These are phyloP conservation scores for Lydus trimaculatus DNA, from an alignment of 2,888 invertebrate species.

Conservation along the genomic window DNA sequence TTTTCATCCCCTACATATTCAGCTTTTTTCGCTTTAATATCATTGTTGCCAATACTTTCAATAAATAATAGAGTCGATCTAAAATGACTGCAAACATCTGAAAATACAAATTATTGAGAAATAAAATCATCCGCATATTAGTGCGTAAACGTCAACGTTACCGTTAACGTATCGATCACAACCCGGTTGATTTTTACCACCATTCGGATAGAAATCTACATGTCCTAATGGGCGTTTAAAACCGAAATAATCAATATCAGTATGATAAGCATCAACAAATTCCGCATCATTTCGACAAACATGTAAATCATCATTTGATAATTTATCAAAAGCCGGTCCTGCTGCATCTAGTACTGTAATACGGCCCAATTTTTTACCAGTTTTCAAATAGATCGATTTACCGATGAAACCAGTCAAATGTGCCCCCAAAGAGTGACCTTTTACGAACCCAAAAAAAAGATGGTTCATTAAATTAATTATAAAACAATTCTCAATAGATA, in stretches of 20 bases:
- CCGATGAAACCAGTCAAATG: slow-evolving; percentile 48
- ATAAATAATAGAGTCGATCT: slow-evolving; percentile 60
- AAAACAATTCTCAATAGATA: background rate
- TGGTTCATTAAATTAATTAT: background rate
- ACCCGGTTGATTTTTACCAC: slow-evolving; percentile 74
- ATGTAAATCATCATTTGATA: slow-evolving; percentile 58
- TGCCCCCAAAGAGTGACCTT: slow-evolving; percentile 51
- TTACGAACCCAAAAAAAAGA: background rate
- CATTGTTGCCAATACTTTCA: slow-evolving; percentile 60
- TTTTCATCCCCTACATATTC: slow-evolving; percentile 23
- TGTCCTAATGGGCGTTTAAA: slow-evolving; percentile 69
- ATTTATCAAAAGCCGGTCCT: slow-evolving; percentile 50
- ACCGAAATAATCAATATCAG: slow-evolving; percentile 71
- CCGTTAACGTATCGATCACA: slow-evolving; percentile 58
- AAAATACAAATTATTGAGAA: slow-evolving; percentile 22
- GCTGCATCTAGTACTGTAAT: slow-evolving; percentile 63
- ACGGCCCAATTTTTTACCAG: slow-evolving; percentile 55
- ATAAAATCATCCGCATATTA: background rate
- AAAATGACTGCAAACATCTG: slow-evolving; percentile 63
- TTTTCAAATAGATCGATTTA: slow-evolving; percentile 37
- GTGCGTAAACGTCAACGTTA: slow-evolving; percentile 26
- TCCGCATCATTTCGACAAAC: slow-evolving; percentile 74
- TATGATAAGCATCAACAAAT: slow-evolving; percentile 80
- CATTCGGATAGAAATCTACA: slow-evolving; percentile 79
- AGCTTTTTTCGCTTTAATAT: slow-evolving; percentile 56